Evolutionary conservation across 2,797 vertebrate species (phyloP).

Genomic region (Lithobates pipiens): DNA sequence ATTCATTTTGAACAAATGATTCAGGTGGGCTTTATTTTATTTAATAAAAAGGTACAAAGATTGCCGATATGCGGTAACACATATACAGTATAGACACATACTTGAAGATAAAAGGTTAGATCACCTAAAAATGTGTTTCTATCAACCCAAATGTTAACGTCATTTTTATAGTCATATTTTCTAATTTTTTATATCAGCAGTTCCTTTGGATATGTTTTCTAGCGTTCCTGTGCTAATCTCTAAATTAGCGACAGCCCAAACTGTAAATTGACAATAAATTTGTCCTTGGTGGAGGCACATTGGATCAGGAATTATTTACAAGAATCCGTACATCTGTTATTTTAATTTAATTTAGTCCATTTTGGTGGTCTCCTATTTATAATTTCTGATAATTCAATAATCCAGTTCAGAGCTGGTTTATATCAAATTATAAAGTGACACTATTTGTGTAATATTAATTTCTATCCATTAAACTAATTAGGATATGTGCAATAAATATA

Average conservation of each 20-base stretch:
- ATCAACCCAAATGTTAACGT: too few species aligned
- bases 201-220: background rate
- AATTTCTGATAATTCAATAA: background rate
- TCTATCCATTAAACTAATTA: slow-evolving; percentile 39
- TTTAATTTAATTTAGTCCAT: background rate
- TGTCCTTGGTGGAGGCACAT: background rate
- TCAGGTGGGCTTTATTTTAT: too few species aligned
- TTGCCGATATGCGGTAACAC: too few species aligned
- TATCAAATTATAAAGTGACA: slow-evolving; percentile 7
- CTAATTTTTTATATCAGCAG: background rate
- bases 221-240: background rate
- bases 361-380: background rate
- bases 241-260: background rate
- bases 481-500: slow-evolving; percentile 23
- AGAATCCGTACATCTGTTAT: background rate
- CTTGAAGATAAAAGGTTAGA: too few species aligned
- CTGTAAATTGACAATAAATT: too few species aligned
- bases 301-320: background rate
- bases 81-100: too few species aligned
- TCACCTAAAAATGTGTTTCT: too few species aligned
- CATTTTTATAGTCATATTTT: background rate
- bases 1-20: too few species aligned
- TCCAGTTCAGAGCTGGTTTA: slow-evolving; percentile 8
- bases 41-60: too few species aligned
- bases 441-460: slow-evolving; percentile 34